phyloP scores from a whole-genome alignment of 2,888 invertebrate species.

The Synanthedon andrenaeformis region DNA sequence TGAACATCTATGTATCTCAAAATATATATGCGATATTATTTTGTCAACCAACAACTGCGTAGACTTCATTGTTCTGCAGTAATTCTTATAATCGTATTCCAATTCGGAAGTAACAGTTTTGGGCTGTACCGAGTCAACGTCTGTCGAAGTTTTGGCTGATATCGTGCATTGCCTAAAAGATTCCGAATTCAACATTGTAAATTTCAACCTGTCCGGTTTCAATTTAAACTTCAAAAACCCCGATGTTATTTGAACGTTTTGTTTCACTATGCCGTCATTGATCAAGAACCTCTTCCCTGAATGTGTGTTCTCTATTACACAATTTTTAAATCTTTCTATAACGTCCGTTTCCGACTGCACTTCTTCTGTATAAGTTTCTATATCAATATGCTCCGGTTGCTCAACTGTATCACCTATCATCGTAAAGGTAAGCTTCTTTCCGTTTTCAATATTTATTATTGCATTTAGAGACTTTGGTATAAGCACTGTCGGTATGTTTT shows the following conservation, averaged over 20 bases:
- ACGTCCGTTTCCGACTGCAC: conserved; percentile 36
- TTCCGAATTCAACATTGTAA: conserved; percentile 61
- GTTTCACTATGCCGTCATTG: conserved; percentile 63
- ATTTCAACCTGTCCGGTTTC: conserved; percentile 55
- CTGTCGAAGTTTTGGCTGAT: conserved; percentile 39
- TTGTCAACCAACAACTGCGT: conserved; percentile 50
- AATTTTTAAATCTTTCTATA: conserved; percentile 61
- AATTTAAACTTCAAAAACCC: conserved; percentile 52
- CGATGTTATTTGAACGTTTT: conserved; percentile 41
- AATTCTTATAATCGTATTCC: conserved; percentile 50
- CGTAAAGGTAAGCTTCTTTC: conserved; percentile 67
- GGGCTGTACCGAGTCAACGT: conserved; percentile 33
- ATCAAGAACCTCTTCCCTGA: conserved; percentile 63
- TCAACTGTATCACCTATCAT: conserved; percentile 39
- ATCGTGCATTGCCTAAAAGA: conserved; percentile 64
- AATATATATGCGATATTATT: conserved; percentile 40
- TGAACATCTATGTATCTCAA: conserved; percentile 55
- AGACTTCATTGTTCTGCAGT: conserved; percentile 63
- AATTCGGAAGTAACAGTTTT: conserved; percentile 28
- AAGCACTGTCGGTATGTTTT: conserved; percentile 57
- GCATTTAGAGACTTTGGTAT: conserved; percentile 66
- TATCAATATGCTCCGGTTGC: conserved; percentile 58
- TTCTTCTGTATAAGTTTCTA: conserved; percentile 54
- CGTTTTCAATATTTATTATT: conserved; percentile 66
- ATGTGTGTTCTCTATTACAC: conserved; percentile 58